Conservation (phyloP, 2,797 vertebrate genomes). For the Arrhamphus sclerolepis region DNA sequence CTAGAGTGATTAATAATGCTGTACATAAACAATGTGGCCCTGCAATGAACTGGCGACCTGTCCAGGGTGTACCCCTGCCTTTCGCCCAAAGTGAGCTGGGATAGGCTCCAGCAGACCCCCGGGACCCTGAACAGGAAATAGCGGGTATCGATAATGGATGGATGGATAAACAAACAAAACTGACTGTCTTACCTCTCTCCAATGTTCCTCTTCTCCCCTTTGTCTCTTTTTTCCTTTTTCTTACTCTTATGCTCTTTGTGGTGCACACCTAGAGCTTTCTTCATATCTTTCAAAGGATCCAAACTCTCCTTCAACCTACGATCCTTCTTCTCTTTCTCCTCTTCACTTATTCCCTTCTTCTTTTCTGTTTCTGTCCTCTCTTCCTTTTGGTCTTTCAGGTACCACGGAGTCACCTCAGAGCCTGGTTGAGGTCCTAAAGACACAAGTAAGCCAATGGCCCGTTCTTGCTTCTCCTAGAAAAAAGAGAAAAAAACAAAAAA, state of each 20-base stretch:
- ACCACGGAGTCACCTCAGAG: conserved; percentile 87
- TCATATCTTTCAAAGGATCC: conserved; percentile 87
- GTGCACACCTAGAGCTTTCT: conserved; percentile 79
- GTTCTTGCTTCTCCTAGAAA: conserved; percentile 86
- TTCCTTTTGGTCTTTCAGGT: conserved; percentile 80
- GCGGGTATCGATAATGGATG: no score
- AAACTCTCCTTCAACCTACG: conserved; percentile 83
- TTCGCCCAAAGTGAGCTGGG: no score
- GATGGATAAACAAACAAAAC: no score
- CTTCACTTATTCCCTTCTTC: conserved; percentile 66
- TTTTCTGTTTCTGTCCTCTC: conserved; percentile 49
- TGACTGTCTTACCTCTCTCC: conserved; percentile 62
- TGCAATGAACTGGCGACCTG: no score
- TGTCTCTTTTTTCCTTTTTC: conserved; percentile 45
- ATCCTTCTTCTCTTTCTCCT: conserved; percentile 83
- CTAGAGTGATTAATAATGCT: neutral
- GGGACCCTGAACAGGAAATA: no score
- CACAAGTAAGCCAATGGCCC: conserved; percentile 88
- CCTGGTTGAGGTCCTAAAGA: conserved; percentile 88
- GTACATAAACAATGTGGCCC: neutral
- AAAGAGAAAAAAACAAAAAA: no score
- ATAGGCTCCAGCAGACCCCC: no score
- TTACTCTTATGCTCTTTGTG: conserved; percentile 70
- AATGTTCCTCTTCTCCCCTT: conserved; percentile 30
- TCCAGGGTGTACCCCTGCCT: no score